These are phyloP conservation scores for Centropristis striata DNA, from an alignment of 2,113 vertebrate species.

Conservation along the genomic window DNA sequence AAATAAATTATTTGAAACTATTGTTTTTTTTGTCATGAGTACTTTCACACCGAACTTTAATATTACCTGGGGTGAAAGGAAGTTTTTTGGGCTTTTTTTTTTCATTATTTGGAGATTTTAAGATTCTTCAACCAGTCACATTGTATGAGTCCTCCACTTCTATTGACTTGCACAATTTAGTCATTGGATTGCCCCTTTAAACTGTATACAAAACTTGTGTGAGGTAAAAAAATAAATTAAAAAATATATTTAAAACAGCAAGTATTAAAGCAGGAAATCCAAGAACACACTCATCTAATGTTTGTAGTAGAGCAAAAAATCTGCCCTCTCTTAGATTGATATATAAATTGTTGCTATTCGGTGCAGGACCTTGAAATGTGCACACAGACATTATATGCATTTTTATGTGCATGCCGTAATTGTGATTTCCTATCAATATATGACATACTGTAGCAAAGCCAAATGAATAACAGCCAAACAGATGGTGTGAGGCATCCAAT, in stretches of 20 bases:
- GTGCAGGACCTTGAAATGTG: not conserved
- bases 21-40: no score
- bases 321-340: not conserved
- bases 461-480: constrained; percentile 21
- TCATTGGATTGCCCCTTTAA: not conserved
- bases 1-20: no score
- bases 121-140: no score
- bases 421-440: constrained; percentile 5
- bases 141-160: not conserved
- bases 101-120: no score
- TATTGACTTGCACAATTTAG: not conserved
- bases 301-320: not conserved
- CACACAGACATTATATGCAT: not conserved
- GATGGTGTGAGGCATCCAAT: constrained; percentile 31
- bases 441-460: constrained; percentile 8
- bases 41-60: no score
- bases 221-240: not conserved
- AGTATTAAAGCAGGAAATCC: not conserved
- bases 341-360: not conserved
- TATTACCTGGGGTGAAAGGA: no score
- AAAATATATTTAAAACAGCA: not conserved
- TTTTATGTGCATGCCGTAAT: not conserved
- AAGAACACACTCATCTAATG: not conserved
- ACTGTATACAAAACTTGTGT: not conserved
- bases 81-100: no score